phyloP scores from a whole-genome alignment of 1,140 invertebrate genomes.

The Lucilia cuprina region DNA sequence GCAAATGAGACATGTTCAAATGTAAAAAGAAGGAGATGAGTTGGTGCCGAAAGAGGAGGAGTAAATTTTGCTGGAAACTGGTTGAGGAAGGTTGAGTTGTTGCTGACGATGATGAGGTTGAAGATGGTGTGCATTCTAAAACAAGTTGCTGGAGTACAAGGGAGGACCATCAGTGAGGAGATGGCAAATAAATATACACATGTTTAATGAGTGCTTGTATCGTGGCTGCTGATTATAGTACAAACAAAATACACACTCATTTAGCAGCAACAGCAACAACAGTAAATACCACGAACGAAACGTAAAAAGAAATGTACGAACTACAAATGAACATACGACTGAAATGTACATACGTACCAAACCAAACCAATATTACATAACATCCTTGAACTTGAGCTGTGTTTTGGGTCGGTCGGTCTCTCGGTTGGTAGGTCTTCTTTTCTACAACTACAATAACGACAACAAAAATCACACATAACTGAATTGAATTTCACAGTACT shows the following conservation, averaged over 20 bases:
- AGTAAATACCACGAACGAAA: too few relatives aligned
- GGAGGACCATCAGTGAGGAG: not conserved
- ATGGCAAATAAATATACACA: not conserved
- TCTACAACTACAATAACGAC: constrained; percentile 1
- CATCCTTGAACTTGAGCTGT: constrained; percentile 61
- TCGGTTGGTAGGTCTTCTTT: constrained; percentile 42
- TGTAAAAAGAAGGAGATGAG: not conserved
- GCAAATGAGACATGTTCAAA: not conserved
- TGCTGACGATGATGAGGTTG: not conserved
- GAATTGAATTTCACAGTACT: not conserved
- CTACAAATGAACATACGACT: not conserved
- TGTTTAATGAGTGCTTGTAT: not conserved
- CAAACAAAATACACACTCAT: not conserved
- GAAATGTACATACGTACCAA: not conserved
- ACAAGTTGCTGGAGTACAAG: not conserved
- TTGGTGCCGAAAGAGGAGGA: not conserved
- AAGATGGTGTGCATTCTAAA: not conserved
- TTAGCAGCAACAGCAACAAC: too few relatives aligned
- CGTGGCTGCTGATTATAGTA: not conserved
- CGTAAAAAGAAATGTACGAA: not conserved
- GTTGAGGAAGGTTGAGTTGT: constrained; percentile 12
- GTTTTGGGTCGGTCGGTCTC: constrained; percentile 47
- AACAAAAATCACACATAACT: constrained; percentile 23
- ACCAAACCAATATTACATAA: constrained; percentile 53
- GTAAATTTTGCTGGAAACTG: not conserved